These are phyloP conservation scores for Ciconia stormi DNA, from an alignment of 2,113 vertebrate species.

Conservation along the genomic window DNA sequence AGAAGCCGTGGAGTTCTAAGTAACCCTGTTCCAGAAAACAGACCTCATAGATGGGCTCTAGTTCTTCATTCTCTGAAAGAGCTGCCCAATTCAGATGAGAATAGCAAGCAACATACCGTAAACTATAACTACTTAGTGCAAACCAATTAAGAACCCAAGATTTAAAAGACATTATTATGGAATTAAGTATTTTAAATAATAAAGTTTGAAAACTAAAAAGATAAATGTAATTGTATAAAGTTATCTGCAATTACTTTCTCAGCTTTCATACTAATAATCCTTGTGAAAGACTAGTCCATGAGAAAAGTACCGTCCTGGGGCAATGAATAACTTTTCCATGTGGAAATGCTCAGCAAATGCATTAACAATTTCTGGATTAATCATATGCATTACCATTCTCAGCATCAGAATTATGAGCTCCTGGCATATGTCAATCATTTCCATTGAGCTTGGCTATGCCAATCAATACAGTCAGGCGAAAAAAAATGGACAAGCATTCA, in stretches of 20 bases:
- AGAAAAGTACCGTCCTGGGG: neutral
- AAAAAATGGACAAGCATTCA: neutral
- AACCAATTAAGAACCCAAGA: neutral
- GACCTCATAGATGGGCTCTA: neutral
- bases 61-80: neutral
- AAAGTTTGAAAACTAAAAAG: neutral
- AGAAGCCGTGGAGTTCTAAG: neutral
- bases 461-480: neutral
- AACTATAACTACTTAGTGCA: neutral
- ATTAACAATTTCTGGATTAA: neutral
- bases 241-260: neutral
- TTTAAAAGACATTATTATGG: neutral
- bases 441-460: neutral
- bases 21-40: neutral
- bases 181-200: neutral
- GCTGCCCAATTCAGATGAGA: neutral
- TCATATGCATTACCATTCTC: neutral
- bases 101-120: neutral
- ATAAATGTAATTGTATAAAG: neutral
- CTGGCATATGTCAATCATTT: neutral
- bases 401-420: neutral
- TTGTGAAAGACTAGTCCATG: neutral
- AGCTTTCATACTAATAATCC: neutral
- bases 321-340: neutral
- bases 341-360: neutral